Percentiles rank a stretch among this genome's conserved stretches.
These are phyloP conservation scores for Tokudaia tokunoshimensis DNA, from an alignment of 2,797 vertebrate species.

Conservation along the genomic window DNA sequence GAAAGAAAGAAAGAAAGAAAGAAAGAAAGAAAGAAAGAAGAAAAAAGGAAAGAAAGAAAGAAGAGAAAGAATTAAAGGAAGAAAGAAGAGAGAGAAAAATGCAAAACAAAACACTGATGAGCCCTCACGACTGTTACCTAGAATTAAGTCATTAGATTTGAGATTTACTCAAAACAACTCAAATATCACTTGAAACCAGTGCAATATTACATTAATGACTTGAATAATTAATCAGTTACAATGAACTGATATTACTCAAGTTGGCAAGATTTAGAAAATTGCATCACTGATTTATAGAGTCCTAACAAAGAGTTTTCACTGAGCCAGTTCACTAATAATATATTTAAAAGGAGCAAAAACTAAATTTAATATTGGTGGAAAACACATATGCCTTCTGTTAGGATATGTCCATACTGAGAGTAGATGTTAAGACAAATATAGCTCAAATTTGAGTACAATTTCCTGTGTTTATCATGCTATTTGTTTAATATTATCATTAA, in stretches of 20 bases:
- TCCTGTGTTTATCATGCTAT: neutral
- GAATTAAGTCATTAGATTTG: neutral
- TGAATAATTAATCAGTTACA: neutral
- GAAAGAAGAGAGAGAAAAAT: neutral
- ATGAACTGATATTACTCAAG: neutral
- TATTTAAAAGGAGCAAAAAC: neutral
- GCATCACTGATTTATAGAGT: neutral
- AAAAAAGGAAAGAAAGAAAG: too few relatives aligned
- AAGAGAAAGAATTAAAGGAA: too few relatives aligned
- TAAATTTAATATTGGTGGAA: neutral
- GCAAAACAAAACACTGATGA: neutral
- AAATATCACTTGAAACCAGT: neutral
- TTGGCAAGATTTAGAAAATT: neutral
- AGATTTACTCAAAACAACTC: neutral
- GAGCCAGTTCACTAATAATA: neutral
- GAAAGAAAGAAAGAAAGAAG: too few relatives aligned
- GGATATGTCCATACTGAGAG: neutral
- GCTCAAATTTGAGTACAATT: neutral
- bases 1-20: neutral
- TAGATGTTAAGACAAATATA: slow-evolving; percentile 12
- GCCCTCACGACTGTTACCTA: neutral
- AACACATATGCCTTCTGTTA: neutral
- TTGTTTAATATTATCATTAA: neutral
- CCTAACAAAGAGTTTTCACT: neutral
- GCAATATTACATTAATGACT: neutral